Conservation (phyloP, 2,888 invertebrate genomes). For the Apamea monoglypha region DNA sequence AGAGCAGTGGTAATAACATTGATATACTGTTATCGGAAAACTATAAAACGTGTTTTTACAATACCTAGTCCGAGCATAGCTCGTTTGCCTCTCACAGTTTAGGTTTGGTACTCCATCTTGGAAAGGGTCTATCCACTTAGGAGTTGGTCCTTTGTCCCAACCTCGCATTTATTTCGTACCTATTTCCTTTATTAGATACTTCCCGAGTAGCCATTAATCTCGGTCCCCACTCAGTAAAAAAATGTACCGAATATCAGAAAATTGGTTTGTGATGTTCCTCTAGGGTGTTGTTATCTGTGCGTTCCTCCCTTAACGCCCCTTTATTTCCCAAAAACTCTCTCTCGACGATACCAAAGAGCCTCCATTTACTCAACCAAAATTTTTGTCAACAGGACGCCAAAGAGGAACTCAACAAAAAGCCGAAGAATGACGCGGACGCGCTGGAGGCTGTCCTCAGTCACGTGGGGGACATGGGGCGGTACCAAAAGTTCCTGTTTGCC, state of each 20-base stretch:
- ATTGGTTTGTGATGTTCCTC: neutral
- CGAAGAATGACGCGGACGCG: conserved; percentile 70
- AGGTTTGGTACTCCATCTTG: neutral
- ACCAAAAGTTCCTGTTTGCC: conserved; percentile 82
- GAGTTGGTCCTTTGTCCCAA: neutral
- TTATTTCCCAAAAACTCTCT: neutral
- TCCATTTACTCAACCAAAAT: neutral
- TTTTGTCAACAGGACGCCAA: conserved; percentile 47
- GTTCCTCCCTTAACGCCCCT: neutral
- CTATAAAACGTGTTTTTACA: neutral
- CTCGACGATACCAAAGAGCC: neutral
- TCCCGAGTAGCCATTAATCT: neutral
- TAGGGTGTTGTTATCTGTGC: neutral
- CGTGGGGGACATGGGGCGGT: conserved; percentile 83
- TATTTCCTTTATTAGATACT: neutral
- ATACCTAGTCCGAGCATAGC: neutral
- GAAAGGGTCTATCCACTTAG: neutral
- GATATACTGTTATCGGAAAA: neutral
- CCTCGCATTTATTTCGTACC: neutral
- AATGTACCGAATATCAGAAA: neutral
- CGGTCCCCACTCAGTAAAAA: too few species aligned
- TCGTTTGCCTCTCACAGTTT: neutral
- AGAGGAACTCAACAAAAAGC: conserved; percentile 43
- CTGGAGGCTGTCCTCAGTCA: conserved; percentile 81
- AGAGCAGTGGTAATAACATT: conserved; percentile 6